Base-by-base conservation (phyloP, 2,888 invertebrate species). In the Asteroscopus sphinx region DNA sequence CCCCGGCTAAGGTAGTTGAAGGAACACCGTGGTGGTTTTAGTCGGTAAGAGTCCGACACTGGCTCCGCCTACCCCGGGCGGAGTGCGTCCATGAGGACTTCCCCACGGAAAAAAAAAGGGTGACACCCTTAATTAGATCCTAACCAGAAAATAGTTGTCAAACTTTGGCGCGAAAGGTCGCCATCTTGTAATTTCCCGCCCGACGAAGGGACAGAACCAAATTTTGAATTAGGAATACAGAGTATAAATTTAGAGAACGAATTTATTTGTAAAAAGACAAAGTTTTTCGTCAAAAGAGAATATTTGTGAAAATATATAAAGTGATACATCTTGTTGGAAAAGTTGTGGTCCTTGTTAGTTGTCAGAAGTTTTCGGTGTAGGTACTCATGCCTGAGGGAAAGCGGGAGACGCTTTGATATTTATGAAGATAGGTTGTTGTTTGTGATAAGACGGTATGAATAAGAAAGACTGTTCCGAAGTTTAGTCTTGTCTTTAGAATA, bases 141-240 rank as follows among this genome's bases (percentile, higher is more conserved):
- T 61, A 60, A 64, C 64, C 73, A 71, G 71, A 73, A 75, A 76
- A 76, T 73, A 76, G 65, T 71, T 49, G 35, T 13, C 55, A 52
- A 70, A 57, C 36, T 62, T 63, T 48, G 42, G 52, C 40, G 48
- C 46, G 39, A 59, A 72, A 51, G 44, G 47, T 26, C 51, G 71
- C 63, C 55, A 67, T 58, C 61, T 64, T 67, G 64, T 61, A 54
- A 68, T 73, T 73, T 46, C 3, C 57, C 36, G 46, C 56, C n/a
- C n/a, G n/a, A n/a, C n/a, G n/a, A n/a, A n/a, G n/a, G n/a, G 7
- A 16, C 53, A 51, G 57, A 39, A 46, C 37, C 17, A 21, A 65
- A 63, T 54, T 68, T 61, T 59, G 54, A 73, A 70, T 61, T 65
- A 66, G 44, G 54, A 47, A 55, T 17, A 12, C 5, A 25, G 39